Percentiles rank a stretch among this genome's conserved stretches.
Conservation (phyloP, 2,113 vertebrate species). For the Cyanoderma ruficeps region DNA sequence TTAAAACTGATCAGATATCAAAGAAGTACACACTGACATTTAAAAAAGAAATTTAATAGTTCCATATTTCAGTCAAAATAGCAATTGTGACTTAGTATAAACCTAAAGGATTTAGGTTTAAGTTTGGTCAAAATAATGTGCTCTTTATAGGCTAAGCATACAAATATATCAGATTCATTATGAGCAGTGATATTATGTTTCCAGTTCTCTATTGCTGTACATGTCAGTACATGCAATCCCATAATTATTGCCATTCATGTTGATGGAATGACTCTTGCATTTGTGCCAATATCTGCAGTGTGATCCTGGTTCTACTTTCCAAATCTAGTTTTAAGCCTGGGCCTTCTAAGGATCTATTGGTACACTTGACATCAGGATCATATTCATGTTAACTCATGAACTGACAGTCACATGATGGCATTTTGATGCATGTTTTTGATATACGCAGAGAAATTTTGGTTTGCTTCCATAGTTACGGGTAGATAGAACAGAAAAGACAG, state of each 20-base stretch:
- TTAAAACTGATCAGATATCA: neutral
- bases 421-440: neutral
- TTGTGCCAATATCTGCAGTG: neutral
- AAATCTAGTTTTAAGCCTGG: neutral
- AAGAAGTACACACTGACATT: neutral
- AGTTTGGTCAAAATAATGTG: neutral
- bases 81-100: neutral
- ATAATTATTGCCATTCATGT: neutral
- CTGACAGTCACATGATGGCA: neutral
- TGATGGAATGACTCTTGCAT: neutral
- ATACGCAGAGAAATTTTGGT: neutral
- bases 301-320: neutral
- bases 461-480: neutral
- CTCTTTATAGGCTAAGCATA: neutral
- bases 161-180: neutral
- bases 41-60: neutral
- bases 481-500: neutral
- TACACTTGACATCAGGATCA: neutral
- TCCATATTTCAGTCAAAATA: neutral
- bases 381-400: neutral
- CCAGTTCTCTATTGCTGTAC: neutral
- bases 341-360: neutral
- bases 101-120: neutral
- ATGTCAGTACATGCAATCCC: neutral
- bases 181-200: neutral